A percentile compares a stretch with the other conserved stretches of the same genome.
Conservation (phyloP, 2,888 invertebrate species). For the Coelinius sp. region DNA sequence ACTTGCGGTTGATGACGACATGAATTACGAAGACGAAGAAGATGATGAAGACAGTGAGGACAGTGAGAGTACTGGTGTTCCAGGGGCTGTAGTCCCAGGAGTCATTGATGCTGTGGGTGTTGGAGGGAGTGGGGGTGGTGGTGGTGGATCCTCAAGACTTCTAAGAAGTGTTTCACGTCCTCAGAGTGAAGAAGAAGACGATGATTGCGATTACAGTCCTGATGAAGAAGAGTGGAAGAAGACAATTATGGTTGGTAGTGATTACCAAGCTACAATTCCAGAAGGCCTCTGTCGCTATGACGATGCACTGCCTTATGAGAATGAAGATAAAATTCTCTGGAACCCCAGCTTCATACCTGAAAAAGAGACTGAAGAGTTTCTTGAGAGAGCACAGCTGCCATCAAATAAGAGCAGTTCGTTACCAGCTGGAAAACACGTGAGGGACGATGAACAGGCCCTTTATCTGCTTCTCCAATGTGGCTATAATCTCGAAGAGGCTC, state of each 20-base stretch:
- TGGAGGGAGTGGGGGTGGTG: slow-evolving; percentile 54
- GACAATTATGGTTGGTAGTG: slow-evolving; percentile 95
- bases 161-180: slow-evolving; percentile 77
- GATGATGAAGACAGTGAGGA: slow-evolving; percentile 56
- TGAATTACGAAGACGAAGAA: slow-evolving; percentile 58
- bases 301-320: slow-evolving; percentile 94
- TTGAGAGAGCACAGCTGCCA: slow-evolving; percentile 74
- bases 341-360: slow-evolving; percentile 85
- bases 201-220: slow-evolving; percentile 86
- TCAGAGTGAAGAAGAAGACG: slow-evolving; percentile 85
- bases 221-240: slow-evolving; percentile 93
- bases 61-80: slow-evolving; percentile 29
- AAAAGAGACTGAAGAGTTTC: slow-evolving; percentile 84
- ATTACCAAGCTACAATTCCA: slow-evolving; percentile 94
- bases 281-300: slow-evolving; percentile 93
- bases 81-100: slow-evolving; percentile 22
- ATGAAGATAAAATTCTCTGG: slow-evolving; percentile 96
- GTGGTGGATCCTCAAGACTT: slow-evolving; percentile 66
- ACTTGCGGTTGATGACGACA: slow-evolving; percentile 65
- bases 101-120: slow-evolving; percentile 39
- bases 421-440: slow-evolving; percentile 82
- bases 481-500: slow-evolving; percentile 94
- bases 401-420: slow-evolving; percentile 72
- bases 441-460: slow-evolving; percentile 92
- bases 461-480: slow-evolving; percentile 94